Percentiles rank a stretch among this genome's conserved stretches.
Evolutionary conservation across 2,797 vertebrate species (phyloP).

Genomic region (Epinephelus malabaricus): DNA sequence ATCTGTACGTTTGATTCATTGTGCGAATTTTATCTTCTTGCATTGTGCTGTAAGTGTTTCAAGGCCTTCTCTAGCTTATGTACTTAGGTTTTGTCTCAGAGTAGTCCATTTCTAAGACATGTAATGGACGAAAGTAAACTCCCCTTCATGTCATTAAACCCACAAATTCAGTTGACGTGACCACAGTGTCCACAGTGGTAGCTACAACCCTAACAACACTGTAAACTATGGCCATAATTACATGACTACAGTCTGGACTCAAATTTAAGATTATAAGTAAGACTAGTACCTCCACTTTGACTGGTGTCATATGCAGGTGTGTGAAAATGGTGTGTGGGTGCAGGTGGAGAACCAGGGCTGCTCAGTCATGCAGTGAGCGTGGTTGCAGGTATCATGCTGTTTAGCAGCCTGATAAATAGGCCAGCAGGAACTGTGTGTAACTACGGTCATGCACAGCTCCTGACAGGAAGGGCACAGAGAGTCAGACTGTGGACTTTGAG

Average conservation of each 20-base stretch:
- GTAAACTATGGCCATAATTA: neutral
- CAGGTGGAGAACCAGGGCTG: neutral
- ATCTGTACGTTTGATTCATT: too few species aligned
- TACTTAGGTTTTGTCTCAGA: too few species aligned
- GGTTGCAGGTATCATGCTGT: slow-evolving; percentile 29
- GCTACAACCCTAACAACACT: neutral
- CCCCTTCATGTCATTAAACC: too few species aligned
- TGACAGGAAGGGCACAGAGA: slow-evolving; percentile 19
- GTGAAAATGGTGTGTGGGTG: neutral
- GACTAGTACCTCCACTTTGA: neutral
- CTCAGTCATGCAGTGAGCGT: neutral
- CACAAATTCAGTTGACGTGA: too few species aligned
- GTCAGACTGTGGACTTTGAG: slow-evolving; percentile 29
- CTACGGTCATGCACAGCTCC: neutral
- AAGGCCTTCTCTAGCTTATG: too few species aligned
- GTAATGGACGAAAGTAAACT: too few species aligned
- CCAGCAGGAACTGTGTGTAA: neutral
- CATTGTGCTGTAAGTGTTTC: too few species aligned
- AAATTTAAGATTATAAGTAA: neutral
- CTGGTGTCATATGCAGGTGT: neutral
- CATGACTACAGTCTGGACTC: too few species aligned
- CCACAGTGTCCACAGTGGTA: too few species aligned
- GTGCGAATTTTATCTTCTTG: too few species aligned
- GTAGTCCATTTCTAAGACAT: too few species aligned
- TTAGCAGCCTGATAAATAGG: slow-evolving; percentile 35